Conservation (phyloP, 1,140 invertebrate genomes). For the Drosophila rhopaloa region DNA sequence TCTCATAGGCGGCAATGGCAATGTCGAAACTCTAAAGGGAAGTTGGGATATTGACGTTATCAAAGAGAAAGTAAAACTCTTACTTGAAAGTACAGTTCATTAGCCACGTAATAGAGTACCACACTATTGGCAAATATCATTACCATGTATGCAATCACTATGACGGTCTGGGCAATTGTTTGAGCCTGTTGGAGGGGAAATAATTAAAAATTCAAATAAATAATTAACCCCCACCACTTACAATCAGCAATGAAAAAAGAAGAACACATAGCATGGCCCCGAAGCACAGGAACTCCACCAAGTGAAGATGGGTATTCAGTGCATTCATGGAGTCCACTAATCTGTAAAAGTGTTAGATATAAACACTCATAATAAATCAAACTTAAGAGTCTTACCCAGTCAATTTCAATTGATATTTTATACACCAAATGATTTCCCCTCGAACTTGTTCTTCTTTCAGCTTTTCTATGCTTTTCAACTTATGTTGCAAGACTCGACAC, state of each 20-base stretch:
- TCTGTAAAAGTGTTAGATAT: constrained; percentile 7
- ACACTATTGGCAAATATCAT: constrained; percentile 76
- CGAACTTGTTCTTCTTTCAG: constrained; percentile 25
- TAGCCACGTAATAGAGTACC: constrained; percentile 73
- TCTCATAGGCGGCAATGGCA: constrained; percentile 73
- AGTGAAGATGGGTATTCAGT: constrained; percentile 64
- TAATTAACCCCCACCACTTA: constrained; percentile 10
- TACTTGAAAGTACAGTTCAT: constrained; percentile 72
- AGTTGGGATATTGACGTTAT: not conserved
- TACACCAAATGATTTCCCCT: constrained; percentile 64
- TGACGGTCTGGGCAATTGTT: constrained; percentile 62
- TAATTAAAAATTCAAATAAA: not conserved
- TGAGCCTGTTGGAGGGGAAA: constrained; percentile 35
- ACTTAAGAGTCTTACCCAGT: constrained; percentile 37
- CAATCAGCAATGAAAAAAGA: constrained; percentile 72
- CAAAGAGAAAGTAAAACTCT: not conserved
- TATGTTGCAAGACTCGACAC: constrained; percentile 68
- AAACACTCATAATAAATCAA: not conserved
- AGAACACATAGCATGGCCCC: constrained; percentile 74
- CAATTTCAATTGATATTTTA: constrained; percentile 68
- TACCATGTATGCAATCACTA: constrained; percentile 67
- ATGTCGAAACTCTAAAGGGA: constrained; percentile 61
- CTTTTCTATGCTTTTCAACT: constrained; percentile 48
- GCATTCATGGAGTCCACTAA: constrained; percentile 66
- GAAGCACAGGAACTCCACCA: constrained; percentile 75